Conservation (phyloP, 2,888 invertebrate species). For the Apamea crenata region DNA sequence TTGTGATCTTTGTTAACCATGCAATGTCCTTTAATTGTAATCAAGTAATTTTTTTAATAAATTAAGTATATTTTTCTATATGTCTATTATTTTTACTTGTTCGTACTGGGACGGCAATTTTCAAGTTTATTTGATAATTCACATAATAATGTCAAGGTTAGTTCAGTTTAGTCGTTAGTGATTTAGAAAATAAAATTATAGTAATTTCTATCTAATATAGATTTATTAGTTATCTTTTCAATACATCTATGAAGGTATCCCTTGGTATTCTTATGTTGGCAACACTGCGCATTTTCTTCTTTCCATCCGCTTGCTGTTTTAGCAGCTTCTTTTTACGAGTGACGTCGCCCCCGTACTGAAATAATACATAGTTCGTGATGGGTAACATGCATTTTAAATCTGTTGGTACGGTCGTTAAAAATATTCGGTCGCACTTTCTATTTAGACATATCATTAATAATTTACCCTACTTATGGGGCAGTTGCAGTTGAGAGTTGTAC, state of each 20-base stretch:
- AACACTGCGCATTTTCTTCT: conserved; percentile 97
- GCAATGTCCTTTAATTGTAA: conserved; percentile 80
- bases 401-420: not conserved
- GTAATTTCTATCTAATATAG: conserved; percentile 7
- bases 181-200: conserved; percentile 8
- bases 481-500: no score
- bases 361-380: conserved; percentile 55
- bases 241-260: conserved; percentile 97
- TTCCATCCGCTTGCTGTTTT: conserved; percentile 97
- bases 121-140: not conserved
- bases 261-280: conserved; percentile 97
- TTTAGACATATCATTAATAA: not conserved
- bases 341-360: conserved; percentile 97
- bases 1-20: conserved; percentile 83
- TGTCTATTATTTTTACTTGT: conserved; percentile 41
- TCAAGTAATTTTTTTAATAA: conserved; percentile 78
- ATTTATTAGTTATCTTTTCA: conserved; percentile 91
- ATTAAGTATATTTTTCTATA: conserved; percentile 78
- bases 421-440: not conserved
- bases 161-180: no score
- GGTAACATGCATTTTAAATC: not conserved
- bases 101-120: no score
- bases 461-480: no score
- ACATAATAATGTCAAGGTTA: not conserved
- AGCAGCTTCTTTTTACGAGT: conserved; percentile 97